Evolutionary conservation across 2,113 vertebrate species (phyloP).

Genomic region (Planiliza haematocheilus): DNA sequence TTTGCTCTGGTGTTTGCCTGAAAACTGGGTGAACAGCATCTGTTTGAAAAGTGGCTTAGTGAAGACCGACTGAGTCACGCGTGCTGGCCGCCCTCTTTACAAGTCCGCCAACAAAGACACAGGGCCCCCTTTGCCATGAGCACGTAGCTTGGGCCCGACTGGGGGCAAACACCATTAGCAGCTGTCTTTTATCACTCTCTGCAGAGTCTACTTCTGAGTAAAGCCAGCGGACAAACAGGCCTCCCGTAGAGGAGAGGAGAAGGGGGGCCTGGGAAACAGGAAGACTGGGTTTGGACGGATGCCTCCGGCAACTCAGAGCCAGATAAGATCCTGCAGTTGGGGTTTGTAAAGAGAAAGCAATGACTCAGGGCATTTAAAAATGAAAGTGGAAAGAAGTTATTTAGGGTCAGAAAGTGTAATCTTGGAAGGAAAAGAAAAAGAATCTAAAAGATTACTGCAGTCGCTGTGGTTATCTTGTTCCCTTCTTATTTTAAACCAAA

Average conservation of each 20-base stretch:
- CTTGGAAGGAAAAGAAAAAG: background rate
- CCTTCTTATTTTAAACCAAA: background rate
- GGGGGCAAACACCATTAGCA: constrained; percentile 8
- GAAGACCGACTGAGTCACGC: constrained; percentile 42
- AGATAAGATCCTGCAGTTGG: constrained; percentile 21
- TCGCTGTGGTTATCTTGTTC: background rate
- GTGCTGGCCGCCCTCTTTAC: constrained; percentile 42
- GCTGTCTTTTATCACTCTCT: constrained; percentile 23
- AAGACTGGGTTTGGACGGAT: constrained; percentile 6
- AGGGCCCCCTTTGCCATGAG: constrained; percentile 16
- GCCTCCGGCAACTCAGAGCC: background rate
- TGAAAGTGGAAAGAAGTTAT: constrained; percentile 38
- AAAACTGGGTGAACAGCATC: constrained; percentile 41
- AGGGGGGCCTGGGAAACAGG: constrained; percentile 36
- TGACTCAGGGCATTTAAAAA: background rate
- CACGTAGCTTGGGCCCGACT: constrained; percentile 2
- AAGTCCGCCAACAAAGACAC: constrained; percentile 49
- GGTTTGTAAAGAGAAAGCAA: constrained; percentile 32
- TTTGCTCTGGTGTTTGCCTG: constrained; percentile 59
- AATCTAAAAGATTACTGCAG: background rate
- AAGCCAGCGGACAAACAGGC: constrained; percentile 13
- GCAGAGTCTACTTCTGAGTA: constrained; percentile 11
- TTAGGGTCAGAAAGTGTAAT: constrained; percentile 6
- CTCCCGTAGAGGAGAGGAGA: constrained; percentile 3
- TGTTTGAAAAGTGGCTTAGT: constrained; percentile 51